phyloP scores from a whole-genome alignment of 2,113 vertebrate genomes.

The Halcyon senegalensis region DNA sequence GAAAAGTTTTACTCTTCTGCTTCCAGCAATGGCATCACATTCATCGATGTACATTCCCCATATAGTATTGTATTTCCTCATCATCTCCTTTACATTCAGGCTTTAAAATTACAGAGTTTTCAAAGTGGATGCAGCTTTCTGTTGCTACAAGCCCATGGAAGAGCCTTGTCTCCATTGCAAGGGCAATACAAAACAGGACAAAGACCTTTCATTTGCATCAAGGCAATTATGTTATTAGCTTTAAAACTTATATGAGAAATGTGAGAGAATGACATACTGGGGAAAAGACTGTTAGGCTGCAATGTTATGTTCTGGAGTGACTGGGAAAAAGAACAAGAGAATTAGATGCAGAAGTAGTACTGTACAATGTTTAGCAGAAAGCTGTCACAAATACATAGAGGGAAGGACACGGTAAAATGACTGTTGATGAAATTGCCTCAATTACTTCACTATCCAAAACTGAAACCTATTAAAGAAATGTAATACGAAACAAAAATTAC shows the following conservation, averaged over 20 bases:
- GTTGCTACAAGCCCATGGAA: neutral
- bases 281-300: neutral
- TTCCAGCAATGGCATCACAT: neutral
- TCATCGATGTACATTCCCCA: neutral
- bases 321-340: neutral
- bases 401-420: neutral
- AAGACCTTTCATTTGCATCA: neutral
- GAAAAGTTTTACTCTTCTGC: neutral
- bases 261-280: neutral
- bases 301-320: neutral
- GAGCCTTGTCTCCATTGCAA: neutral
- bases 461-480: neutral
- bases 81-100: neutral
- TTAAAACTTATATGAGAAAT: neutral
- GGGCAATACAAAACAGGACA: neutral
- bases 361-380: neutral
- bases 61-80: too few relatives aligned
- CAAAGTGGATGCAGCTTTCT: neutral
- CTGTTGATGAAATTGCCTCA: neutral
- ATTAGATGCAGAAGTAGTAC: neutral
- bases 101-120: neutral
- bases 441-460: neutral
- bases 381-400: neutral
- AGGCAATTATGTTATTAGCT: neutral
- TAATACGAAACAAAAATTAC: neutral